Conservation (phyloP, 2,113 vertebrate genomes). For the Trichechus manatus region DNA sequence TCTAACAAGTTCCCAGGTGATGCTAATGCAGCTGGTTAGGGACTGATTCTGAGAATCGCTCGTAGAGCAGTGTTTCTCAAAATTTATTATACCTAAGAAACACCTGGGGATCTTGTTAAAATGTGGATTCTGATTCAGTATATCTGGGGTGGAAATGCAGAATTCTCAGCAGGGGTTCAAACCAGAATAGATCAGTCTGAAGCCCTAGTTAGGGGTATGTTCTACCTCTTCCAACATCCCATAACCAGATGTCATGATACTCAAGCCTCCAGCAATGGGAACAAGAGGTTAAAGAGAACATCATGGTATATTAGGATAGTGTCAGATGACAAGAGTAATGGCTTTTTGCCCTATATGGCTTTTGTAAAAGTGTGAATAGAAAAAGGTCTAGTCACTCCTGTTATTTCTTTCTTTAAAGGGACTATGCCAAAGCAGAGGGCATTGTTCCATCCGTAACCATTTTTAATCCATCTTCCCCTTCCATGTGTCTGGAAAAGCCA, state of each 20-base stretch:
- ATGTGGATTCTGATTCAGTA: too few relatives aligned
- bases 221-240: neutral
- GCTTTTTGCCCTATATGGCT: neutral
- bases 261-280: neutral
- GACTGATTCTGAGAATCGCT: too few relatives aligned
- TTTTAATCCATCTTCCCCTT: neutral
- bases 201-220: too few relatives aligned
- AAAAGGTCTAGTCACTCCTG: conserved; percentile 52
- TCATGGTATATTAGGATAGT: neutral
- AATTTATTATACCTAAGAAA: too few relatives aligned
- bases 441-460: neutral
- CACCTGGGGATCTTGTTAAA: too few relatives aligned
- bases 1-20: too few relatives aligned
- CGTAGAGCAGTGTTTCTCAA: too few relatives aligned
- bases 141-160: too few relatives aligned
- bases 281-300: neutral
- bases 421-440: neutral
- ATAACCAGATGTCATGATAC: neutral
- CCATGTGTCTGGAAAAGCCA: neutral
- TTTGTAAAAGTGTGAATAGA: conserved; percentile 64
- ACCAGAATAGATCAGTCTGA: too few relatives aligned
- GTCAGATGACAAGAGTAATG: conserved; percentile 69
- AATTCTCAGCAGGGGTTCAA: too few relatives aligned
- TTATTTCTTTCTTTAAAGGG: neutral
- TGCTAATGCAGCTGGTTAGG: too few relatives aligned